phyloP scores from a whole-genome alignment of 2,113 vertebrate genomes.

The Lophochroa leadbeateri region DNA sequence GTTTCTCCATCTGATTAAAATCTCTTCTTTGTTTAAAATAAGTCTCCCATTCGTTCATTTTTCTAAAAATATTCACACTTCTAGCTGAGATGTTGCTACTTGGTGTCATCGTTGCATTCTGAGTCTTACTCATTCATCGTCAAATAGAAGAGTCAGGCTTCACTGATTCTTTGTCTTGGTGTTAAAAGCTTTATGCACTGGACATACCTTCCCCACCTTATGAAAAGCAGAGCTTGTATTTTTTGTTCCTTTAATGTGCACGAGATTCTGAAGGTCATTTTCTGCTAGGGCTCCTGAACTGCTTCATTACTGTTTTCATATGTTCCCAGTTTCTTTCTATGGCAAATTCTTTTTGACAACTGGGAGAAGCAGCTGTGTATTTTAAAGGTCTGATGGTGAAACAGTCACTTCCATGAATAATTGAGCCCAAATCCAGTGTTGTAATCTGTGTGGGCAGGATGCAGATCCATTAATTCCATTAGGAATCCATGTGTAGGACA shows the following conservation, averaged over 20 bases:
- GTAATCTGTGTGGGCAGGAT: neutral
- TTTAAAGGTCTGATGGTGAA: conserved; percentile 16
- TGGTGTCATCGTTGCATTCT: conserved; percentile 48
- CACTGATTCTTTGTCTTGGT: neutral
- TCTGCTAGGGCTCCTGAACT: neutral
- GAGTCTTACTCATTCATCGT: conserved; percentile 25
- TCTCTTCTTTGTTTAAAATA: conserved; percentile 10
- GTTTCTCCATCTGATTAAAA: neutral
- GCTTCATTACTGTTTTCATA: neutral
- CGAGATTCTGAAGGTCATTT: conserved; percentile 19
- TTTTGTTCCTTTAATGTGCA: neutral
- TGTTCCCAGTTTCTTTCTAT: neutral
- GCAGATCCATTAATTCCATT: neutral
- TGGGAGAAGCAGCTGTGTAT: neutral
- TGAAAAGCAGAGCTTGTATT: neutral
- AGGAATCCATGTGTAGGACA: neutral
- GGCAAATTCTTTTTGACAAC: neutral
- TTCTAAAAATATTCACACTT: conserved; percentile 40
- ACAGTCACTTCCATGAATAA: neutral
- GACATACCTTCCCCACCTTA: neutral
- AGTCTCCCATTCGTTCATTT: neutral
- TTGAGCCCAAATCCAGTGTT: neutral
- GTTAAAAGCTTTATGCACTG: neutral
- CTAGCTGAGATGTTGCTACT: conserved; percentile 31
- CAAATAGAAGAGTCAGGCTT: conserved; percentile 21